A percentile compares a stretch with the other conserved stretches of the same genome.
Evolutionary conservation across 2,888 invertebrate species (phyloP).

Genomic region (Leuctra nigra): DNA sequence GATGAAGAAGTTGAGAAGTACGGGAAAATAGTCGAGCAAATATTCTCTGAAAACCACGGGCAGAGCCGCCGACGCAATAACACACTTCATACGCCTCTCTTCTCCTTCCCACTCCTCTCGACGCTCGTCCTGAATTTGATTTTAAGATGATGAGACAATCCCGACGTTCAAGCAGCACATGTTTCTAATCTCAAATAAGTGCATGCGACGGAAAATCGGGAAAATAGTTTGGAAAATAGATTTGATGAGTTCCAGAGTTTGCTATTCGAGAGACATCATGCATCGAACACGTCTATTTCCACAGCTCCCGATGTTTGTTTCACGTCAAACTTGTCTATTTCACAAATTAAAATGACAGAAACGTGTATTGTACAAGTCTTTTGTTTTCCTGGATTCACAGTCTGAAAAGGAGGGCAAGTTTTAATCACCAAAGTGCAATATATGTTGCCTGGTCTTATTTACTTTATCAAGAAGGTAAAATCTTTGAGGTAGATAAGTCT

Average conservation of each 20-base stretch:
- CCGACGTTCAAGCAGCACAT: background rate
- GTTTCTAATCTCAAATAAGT: background rate
- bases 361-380: slow-evolving; percentile 7
- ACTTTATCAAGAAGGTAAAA: slow-evolving; percentile 5
- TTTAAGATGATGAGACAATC: background rate
- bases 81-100: background rate
- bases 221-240: background rate
- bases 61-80: slow-evolving; percentile 4
- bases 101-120: too few relatives aligned
- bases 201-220: background rate
- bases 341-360: slow-evolving; percentile 12
- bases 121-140: background rate
- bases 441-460: slow-evolving; percentile 9
- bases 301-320: background rate
- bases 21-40: slow-evolving; percentile 4
- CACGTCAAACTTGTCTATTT: background rate
- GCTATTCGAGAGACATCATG: background rate
- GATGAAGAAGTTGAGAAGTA: slow-evolving; percentile 18
- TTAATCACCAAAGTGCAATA: slow-evolving; percentile 18
- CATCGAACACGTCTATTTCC: slow-evolving; percentile 13
- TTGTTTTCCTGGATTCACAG: background rate
- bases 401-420: slow-evolving; percentile 5
- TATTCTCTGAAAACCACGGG: too few relatives aligned
- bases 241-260: background rate
- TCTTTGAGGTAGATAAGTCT: slow-evolving; percentile 1